Evolutionary conservation across 2,797 vertebrate species (phyloP).

Genomic region (Periophthalmus magnuspinnatus): DNA sequence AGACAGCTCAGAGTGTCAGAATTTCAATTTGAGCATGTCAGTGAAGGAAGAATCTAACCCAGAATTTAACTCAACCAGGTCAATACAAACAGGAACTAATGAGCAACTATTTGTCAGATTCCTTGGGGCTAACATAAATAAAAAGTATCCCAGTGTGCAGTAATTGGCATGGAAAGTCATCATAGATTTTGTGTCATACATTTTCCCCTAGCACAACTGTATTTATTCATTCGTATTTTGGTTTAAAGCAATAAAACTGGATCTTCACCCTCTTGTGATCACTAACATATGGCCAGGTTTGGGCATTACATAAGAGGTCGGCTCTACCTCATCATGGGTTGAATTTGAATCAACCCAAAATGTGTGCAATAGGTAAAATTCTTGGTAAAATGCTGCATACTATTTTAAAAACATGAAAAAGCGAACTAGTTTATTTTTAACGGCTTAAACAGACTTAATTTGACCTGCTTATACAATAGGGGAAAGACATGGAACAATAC

Average conservation of each 20-base stretch:
- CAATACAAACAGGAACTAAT: not conserved
- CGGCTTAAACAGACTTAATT: too few relatives aligned
- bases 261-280: not conserved
- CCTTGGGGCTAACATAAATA: not conserved
- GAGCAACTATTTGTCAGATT: not conserved
- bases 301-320: too few relatives aligned
- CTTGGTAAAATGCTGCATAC: too few relatives aligned
- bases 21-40: not conserved
- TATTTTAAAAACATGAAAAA: too few relatives aligned
- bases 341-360: too few relatives aligned
- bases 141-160: not conserved
- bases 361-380: too few relatives aligned
- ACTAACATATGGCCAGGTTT: too few relatives aligned
- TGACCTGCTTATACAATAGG: too few relatives aligned
- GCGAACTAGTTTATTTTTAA: too few relatives aligned
- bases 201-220: not conserved
- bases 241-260: not conserved
- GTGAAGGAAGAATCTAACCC: not conserved
- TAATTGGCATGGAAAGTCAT: not conserved
- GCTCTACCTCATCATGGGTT: too few relatives aligned
- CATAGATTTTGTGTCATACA: not conserved
- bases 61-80: not conserved
- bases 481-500: too few relatives aligned
- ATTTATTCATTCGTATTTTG: not conserved
- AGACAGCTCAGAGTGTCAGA: not conserved